phyloP scores from a whole-genome alignment of 2,888 invertebrate species.

The Ormyrus labotus region DNA sequence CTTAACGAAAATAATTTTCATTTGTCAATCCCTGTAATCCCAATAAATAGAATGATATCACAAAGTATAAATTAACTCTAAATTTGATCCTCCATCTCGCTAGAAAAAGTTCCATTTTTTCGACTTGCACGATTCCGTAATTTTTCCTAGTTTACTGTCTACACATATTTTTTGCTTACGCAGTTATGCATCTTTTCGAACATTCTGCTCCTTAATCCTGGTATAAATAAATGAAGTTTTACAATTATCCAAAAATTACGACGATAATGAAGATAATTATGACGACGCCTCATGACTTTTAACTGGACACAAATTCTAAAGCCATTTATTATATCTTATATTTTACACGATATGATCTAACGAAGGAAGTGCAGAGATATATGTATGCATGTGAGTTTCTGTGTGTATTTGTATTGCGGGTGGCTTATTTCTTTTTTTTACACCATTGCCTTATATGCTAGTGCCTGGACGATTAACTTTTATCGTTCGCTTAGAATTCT shows the following conservation, averaged over 20 bases:
- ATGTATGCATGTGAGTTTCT: conserved; percentile 17
- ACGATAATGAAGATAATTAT: conserved; percentile 7
- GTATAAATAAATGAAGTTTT: conserved; percentile 39
- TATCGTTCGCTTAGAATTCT: background rate
- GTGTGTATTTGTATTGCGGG: conserved; percentile 5
- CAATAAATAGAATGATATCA: no score
- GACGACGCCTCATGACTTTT: conserved; percentile 7
- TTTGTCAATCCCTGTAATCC: no score
- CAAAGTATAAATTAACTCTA: background rate
- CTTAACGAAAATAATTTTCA: no score
- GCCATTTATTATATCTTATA: conserved; percentile 22
- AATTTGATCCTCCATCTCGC: background rate
- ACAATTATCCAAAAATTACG: conserved; percentile 22
- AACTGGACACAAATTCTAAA: conserved; percentile 33
- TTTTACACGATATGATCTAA: conserved; percentile 34
- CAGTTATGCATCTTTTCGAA: conserved; percentile 3
- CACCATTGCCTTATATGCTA: conserved; percentile 29
- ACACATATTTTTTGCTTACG: conserved; percentile 12
- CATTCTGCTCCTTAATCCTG: conserved; percentile 10
- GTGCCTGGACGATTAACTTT: conserved; percentile 32
- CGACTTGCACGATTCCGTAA: background rate
- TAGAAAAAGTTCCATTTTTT: background rate
- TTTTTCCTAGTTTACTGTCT: conserved; percentile 30
- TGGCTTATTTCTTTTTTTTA: conserved; percentile 27
- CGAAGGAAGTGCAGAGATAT: conserved; percentile 19